phyloP scores from a whole-genome alignment of 92 coral and sea anemone genomes.

The Parazoanthus swiftii region DNA sequence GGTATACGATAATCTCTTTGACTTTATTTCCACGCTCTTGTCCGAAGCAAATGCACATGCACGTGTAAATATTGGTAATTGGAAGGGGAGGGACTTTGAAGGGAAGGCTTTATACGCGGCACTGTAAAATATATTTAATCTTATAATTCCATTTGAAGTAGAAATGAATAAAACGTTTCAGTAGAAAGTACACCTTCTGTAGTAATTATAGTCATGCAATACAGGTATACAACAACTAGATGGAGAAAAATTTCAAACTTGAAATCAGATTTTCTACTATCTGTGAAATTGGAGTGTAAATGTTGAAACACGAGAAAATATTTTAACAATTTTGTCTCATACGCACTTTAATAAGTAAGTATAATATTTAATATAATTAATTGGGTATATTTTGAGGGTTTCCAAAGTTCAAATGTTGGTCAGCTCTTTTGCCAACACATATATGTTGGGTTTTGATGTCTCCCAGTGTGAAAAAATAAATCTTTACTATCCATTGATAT shows the following conservation, averaged over 20 bases:
- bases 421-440: neutral
- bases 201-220: no score
- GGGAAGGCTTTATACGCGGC: constrained; percentile 3
- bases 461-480: neutral
- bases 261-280: neutral
- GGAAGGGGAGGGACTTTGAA: constrained; percentile 9
- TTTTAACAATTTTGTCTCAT: no score
- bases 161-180: neutral
- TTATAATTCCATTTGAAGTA: constrained; percentile 14
- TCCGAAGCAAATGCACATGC: constrained; percentile 1
- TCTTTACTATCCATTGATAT: neutral
- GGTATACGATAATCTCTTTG: constrained; percentile 45
- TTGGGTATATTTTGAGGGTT: neutral
- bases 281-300: neutral
- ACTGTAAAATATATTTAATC: constrained; percentile 35
- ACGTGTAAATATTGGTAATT: constrained; percentile 1
- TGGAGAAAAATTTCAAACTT: neutral
- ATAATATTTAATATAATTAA: no score
- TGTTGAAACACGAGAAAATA: no score
- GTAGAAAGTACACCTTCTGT: neutral
- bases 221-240: neutral
- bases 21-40: neutral
- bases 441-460: neutral
- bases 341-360: neutral
- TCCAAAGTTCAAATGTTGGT: neutral